Evolutionary conservation across 1,140 invertebrate genomes (phyloP).

Genomic region (Drosophila neocordata): DNA sequence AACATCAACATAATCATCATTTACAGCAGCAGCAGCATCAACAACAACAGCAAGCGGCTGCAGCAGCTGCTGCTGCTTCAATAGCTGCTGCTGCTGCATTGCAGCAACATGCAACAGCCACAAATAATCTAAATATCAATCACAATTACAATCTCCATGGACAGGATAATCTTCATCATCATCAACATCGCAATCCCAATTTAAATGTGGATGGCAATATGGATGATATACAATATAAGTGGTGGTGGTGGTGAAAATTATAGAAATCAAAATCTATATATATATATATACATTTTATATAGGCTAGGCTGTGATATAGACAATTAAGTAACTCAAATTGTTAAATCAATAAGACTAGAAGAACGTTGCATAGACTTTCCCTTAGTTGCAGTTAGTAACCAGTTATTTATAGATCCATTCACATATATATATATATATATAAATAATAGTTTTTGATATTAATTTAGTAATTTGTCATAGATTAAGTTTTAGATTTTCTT

Average conservation of each 20-base stretch:
- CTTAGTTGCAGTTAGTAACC: not conserved
- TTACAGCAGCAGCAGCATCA: slow-evolving; percentile 29
- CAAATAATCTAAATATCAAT: slow-evolving; percentile 79
- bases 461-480: slow-evolving; percentile 53
- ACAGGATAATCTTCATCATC: slow-evolving; percentile 41
- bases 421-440: not conserved
- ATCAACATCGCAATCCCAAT: slow-evolving; percentile 67
- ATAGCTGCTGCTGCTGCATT: slow-evolving; percentile 73
- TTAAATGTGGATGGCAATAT: slow-evolving; percentile 73
- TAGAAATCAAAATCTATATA: slow-evolving; percentile 27
- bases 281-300: slow-evolving; percentile 24
- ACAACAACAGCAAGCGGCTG: slow-evolving; percentile 59
- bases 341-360: slow-evolving; percentile 51
- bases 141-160: slow-evolving; percentile 65
- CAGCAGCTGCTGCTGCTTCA: slow-evolving; percentile 73
- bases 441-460: not conserved
- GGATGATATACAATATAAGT: slow-evolving; percentile 82
- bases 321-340: slow-evolving; percentile 71
- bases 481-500: slow-evolving; percentile 30
- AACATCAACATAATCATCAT: slow-evolving; percentile 21
- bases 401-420: not conserved
- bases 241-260: slow-evolving; percentile 81
- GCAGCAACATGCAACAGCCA: slow-evolving; percentile 68
- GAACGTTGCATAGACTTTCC: slow-evolving; percentile 1
- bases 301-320: slow-evolving; percentile 73